Evolutionary conservation across 1,140 invertebrate genomes (phyloP).

Genomic region (Arctopsyche grandis): DNA sequence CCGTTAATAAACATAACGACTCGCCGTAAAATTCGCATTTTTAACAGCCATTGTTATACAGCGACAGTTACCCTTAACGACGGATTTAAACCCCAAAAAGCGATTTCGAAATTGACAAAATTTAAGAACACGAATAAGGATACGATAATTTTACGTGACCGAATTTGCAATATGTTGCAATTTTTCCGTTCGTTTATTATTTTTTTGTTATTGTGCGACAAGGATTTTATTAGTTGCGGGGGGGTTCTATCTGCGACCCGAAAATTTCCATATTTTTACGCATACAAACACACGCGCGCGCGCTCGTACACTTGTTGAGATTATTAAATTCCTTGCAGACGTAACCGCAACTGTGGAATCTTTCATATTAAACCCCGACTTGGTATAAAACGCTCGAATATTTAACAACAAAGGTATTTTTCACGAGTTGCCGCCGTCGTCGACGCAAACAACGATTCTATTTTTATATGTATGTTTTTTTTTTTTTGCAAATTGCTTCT

Average conservation of each 20-base stretch:
- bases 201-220: background rate
- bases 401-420: slow-evolving; percentile 28
- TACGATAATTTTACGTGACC: slow-evolving; percentile 18
- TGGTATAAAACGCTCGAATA: slow-evolving; percentile 18
- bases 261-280: slow-evolving; percentile 29
- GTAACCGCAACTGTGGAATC: slow-evolving; percentile 24
- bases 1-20: too few species aligned
- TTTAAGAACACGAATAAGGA: too few species aligned
- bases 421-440: background rate
- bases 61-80: too few species aligned
- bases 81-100: too few species aligned
- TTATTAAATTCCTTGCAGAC: slow-evolving; percentile 28
- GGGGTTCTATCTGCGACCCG: background rate
- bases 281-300: too few species aligned
- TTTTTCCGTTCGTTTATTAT: background rate
- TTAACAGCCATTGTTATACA: too few species aligned
- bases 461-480: background rate
- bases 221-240: background rate
- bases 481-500: slow-evolving; percentile 14
- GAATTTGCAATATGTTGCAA: too few species aligned
- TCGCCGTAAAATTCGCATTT: too few species aligned
- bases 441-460: too few species aligned
- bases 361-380: slow-evolving; percentile 10
- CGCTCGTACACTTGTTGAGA: background rate
- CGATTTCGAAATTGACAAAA: too few species aligned